Conservation (phyloP, 2,888 invertebrate genomes). For the Tipula vernalis region DNA sequence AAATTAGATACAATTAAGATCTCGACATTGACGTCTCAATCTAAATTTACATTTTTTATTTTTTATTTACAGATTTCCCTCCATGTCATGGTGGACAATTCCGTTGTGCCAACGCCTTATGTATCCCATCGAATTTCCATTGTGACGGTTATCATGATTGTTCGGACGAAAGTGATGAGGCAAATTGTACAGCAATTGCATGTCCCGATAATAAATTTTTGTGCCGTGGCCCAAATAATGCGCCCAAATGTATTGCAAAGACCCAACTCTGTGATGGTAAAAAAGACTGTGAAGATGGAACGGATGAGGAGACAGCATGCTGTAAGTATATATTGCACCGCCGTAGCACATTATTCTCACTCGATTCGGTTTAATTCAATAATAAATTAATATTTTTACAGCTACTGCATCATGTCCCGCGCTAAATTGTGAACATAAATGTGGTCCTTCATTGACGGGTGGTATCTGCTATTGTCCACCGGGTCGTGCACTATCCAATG, state of each 20-base stretch:
- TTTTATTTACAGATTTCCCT: constrained; percentile 57
- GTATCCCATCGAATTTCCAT: constrained; percentile 78
- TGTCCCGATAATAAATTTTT: constrained; percentile 87
- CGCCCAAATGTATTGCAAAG: constrained; percentile 77
- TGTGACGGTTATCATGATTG: constrained; percentile 81
- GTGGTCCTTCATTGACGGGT: constrained; percentile 79
- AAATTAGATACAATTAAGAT: background rate
- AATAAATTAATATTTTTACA: constrained; percentile 29
- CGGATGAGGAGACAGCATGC: constrained; percentile 79
- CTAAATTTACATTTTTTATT: constrained; percentile 9
- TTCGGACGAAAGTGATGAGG: constrained; percentile 80
- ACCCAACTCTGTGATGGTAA: constrained; percentile 84
- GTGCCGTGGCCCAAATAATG: constrained; percentile 60
- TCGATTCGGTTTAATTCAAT: background rate
- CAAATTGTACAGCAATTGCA: constrained; percentile 73
- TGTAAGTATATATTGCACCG: constrained; percentile 72
- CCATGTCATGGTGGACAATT: constrained; percentile 84
- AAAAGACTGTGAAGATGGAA: constrained; percentile 80
- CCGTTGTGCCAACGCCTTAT: constrained; percentile 82
- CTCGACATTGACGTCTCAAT: background rate
- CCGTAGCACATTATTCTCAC: background rate
- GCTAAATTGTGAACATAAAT: constrained; percentile 80
- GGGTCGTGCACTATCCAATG: constrained; percentile 69
- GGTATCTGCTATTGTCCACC: constrained; percentile 82
- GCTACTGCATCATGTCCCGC: constrained; percentile 72